Conservation (phyloP, 2,797 vertebrate genomes). For the Merluccius polli region DNA sequence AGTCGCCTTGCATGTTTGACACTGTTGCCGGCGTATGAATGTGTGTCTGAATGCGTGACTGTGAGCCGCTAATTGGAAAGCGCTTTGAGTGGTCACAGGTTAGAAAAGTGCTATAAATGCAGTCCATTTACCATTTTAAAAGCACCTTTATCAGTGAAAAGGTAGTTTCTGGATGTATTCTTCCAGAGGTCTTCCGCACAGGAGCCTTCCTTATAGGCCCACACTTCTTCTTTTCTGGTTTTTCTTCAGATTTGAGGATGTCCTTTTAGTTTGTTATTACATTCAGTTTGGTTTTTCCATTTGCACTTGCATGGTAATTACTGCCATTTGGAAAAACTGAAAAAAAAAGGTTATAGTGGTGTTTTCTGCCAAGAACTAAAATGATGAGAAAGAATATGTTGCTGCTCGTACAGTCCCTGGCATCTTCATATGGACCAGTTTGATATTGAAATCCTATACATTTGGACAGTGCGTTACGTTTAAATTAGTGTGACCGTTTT, state of each 20-base stretch:
- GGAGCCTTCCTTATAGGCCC: background rate
- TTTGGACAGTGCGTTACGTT: too few relatives aligned
- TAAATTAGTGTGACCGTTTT: too few relatives aligned
- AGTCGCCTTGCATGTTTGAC: background rate
- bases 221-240: background rate
- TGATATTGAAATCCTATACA: constrained; percentile 4
- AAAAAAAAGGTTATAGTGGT: too few relatives aligned
- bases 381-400: background rate
- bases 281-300: too few relatives aligned
- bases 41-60: too few relatives aligned
- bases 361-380: too few relatives aligned
- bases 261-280: background rate
- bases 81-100: background rate
- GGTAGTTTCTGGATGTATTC: background rate
- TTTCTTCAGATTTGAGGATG: background rate
- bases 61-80: background rate
- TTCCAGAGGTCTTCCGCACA: background rate
- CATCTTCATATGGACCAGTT: background rate
- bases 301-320: background rate
- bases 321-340: background rate
- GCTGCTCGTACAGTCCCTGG: background rate
- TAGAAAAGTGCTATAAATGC: background rate
- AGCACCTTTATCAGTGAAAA: background rate
- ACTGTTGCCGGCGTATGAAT: background rate
- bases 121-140: background rate